A percentile compares a stretch with the other conserved stretches of the same genome.
Conservation (phyloP, 2,888 invertebrate species). For the Machimus atricapillus region DNA sequence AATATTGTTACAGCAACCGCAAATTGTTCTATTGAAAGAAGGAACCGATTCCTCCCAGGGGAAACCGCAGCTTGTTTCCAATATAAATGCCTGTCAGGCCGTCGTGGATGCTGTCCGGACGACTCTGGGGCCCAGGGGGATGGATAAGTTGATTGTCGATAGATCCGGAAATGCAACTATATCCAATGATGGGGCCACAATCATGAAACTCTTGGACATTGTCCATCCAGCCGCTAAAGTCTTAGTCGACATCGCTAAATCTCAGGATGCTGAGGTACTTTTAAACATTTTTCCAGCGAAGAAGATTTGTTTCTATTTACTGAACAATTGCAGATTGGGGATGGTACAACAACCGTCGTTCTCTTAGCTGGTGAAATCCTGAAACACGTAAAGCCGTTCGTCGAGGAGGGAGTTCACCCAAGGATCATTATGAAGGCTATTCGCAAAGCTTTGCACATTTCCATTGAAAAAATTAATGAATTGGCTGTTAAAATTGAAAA, state of each 20-base stretch:
- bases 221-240: constrained; percentile 98
- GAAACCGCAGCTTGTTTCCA: constrained; percentile 93
- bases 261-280: constrained; percentile 94
- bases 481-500: constrained; percentile 84
- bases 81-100: constrained; percentile 95
- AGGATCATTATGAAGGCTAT: constrained; percentile 90
- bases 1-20: constrained; percentile 80
- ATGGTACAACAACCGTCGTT: constrained; percentile 98
- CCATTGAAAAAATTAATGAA: constrained; percentile 81
- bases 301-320: not conserved
- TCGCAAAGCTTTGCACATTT: constrained; percentile 81
- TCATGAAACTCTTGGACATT: constrained; percentile 96
- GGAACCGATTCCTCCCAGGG: constrained; percentile 97
- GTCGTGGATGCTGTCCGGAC: constrained; percentile 96
- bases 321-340: constrained; percentile 77
- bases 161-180: constrained; percentile 90
- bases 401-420: constrained; percentile 96
- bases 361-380: constrained; percentile 94
- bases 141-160: constrained; percentile 98
- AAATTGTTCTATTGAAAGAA: constrained; percentile 96
- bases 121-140: constrained; percentile 96
- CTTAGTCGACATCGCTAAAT: constrained; percentile 97
- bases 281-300: not conserved
- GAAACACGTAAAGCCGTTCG: constrained; percentile 91
- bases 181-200: constrained; percentile 99